A percentile compares a stretch with the other conserved stretches of the same genome.
Conservation (phyloP, 2,888 invertebrate genomes). For the Lithodes maja region DNA sequence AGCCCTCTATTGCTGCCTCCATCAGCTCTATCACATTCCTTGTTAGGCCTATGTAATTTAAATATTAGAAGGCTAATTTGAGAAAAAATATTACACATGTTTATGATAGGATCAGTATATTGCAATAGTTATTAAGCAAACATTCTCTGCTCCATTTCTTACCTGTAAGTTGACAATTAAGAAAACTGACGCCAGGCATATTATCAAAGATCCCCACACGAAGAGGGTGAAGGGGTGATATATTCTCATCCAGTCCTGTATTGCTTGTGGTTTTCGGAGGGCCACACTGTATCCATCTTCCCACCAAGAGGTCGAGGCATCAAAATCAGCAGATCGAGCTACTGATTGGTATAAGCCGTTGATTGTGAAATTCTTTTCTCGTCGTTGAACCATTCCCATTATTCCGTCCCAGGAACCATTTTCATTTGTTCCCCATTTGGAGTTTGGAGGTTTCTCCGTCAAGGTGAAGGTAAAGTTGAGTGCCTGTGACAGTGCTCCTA, state of each 20-base stretch:
- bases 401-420: slow-evolving; percentile 51
- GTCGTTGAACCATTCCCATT: slow-evolving; percentile 28
- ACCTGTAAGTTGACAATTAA: slow-evolving; percentile 3
- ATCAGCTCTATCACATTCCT: no score
- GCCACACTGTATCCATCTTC: slow-evolving; percentile 29
- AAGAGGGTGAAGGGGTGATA: slow-evolving; percentile 34
- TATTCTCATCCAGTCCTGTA: slow-evolving; percentile 37
- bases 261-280: slow-evolving; percentile 23
- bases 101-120: no score
- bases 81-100: no score
- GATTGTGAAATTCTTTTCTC: slow-evolving; percentile 39
- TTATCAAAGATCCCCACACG: slow-evolving; percentile 17
- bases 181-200: background rate
- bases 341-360: slow-evolving; percentile 22
- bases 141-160: background rate
- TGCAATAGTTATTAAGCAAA: no score
- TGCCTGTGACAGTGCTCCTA: slow-evolving; percentile 10
- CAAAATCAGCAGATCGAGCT: slow-evolving; percentile 24
- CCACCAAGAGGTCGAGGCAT: slow-evolving; percentile 1
- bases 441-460: slow-evolving; percentile 8
- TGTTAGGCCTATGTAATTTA: no score
- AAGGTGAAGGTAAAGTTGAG: slow-evolving; percentile 48
- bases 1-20: no score
- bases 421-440: slow-evolving; percentile 35
- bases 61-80: no score